Evolutionary conservation across 2,797 vertebrate species (phyloP), one percentile per base, ranked within the genome.

Genomic region (Gymnothorax javanicus): DNA sequence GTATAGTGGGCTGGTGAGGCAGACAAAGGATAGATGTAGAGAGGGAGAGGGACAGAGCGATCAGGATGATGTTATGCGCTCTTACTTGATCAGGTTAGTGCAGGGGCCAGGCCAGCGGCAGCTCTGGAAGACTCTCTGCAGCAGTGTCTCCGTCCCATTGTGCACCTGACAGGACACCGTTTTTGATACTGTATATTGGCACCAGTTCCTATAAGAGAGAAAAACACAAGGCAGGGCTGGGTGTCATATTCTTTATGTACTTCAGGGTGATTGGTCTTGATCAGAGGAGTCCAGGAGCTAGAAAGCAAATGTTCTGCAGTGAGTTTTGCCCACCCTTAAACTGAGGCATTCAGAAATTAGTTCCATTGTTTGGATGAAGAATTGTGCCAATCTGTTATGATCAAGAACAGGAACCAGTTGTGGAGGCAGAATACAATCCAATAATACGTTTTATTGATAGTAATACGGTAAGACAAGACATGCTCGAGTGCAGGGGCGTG

Each of bases 61-160:
- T 67, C 15, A 71, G 27, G 69, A 1, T 7, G 7, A 17, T 33
- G 27, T 33, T 4, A 54, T 57, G 43, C 33, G 54, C 60, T 25
- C 85, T 90, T 97, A 99, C 98, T 98, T 99, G 94, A 99, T 96
- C 89, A 97, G 93, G 93, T 98, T 99, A 92, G 96, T 92, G 83
- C 98, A 99, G 64, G 97, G 97, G 91, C 97, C 97, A 0, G 98
- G 98, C 98, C 98, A 99, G 27, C 97, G 94, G 94, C 98, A 99
- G 90, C 97, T 97, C 94, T 99, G 98, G 90, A 98, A 96, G 88
- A 99, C 97, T 60, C 98, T 94, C 95, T 99, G 98, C 91, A 99
- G 95, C 83, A 97, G 94, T 0, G 97, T 97, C 91, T 99, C 97
- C 0, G 97, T 97, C 75, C 98, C 98, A 5, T 99, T 99, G 90